Conservation (phyloP, 2,113 vertebrate genomes). For the Eubucco bourcierii region DNA sequence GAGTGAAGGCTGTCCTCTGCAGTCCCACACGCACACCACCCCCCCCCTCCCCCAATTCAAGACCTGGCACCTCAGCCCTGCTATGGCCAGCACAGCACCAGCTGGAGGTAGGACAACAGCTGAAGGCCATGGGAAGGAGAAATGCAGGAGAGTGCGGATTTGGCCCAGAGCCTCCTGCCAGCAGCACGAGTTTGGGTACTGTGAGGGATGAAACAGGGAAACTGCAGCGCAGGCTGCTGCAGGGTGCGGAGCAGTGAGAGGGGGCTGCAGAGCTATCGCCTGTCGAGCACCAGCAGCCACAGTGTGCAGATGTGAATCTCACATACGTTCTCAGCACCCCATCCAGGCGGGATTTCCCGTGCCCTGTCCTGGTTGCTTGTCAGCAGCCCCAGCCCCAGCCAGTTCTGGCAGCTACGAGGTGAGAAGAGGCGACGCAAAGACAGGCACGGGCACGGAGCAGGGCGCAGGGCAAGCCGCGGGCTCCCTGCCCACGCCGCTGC, state of each 20-base stretch:
- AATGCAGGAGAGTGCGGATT: rapidly evolving
- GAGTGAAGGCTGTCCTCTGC: too few species aligned
- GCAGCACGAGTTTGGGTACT: rapidly evolving
- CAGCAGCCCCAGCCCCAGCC: not conserved
- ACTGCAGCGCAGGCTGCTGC: not conserved
- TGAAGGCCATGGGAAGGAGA: not conserved
- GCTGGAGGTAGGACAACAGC: not conserved
- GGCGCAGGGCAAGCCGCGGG: not conserved
- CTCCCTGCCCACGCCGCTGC: rapidly evolving
- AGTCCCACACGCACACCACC: too few species aligned
- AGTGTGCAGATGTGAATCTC: rapidly evolving
- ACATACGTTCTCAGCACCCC: rapidly evolving
- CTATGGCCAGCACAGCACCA: not conserved
- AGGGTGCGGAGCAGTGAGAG: not conserved
- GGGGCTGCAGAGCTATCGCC: rapidly evolving
- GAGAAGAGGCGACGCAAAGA: not conserved
- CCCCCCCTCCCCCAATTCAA: not conserved
- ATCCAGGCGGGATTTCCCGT: rapidly evolving
- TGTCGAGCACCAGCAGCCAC: rapidly evolving
- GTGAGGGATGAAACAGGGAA: rapidly evolving
- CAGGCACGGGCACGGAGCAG: rapidly evolving
- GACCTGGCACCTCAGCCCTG: not conserved
- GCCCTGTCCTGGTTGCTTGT: rapidly evolving
- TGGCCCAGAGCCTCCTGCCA: rapidly evolving
- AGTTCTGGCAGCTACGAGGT: rapidly evolving